Base-by-base conservation (phyloP, 53 echinoderm and acorn worm species). In the Actinopyga echinites region DNA sequence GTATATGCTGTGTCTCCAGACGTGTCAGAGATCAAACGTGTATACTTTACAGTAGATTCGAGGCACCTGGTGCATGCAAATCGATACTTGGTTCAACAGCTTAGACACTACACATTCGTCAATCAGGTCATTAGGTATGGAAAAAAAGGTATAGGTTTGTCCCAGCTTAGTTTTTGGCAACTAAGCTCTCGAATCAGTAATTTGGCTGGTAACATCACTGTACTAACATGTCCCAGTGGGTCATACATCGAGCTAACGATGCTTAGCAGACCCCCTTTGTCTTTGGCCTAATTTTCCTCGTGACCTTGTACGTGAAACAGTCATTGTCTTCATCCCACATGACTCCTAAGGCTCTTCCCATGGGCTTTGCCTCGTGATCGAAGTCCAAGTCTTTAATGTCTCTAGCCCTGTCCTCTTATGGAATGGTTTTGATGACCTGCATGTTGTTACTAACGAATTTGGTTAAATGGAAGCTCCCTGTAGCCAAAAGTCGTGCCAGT, bases 371-470 rank as follows among this genome's bases (percentile, higher is more conserved):
- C 43, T 87, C 83, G 17, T 77, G 54, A 25, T 67, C 67, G 23
- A 86, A 49, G 36, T 87, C 87, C 24, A 90, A 57, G 23, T 74
- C 83, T 56, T 66, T 83, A 8, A 75, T 59, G 20, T 64, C 45
- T 12, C 83, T 89, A 21, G 79, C 81, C 61, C 83, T 83, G 42
- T 90, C 90, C 36, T 83, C 90, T 8, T 33, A 24, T 5, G 82
- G 86, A 17, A 86, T 86, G 17, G 86, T 65, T 49, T 28, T 21
- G 5, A 90, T 31, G 15, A 90, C 86, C 5, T 24, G 44, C 9
- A 84, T 80, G 30, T 83, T 85, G 43, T 87, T 89, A 32, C 87
- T 84, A 54, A 89, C 33, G 69, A 84, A 93, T 30, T 93, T 90
- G 24, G 83, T 89, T 29, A 92, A 56, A 8, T 61, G 55, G 79